Percentiles rank a stretch among this genome's conserved stretches.
Conservation (phyloP, 2,888 invertebrate species). For the Tyria jacobaeae region DNA sequence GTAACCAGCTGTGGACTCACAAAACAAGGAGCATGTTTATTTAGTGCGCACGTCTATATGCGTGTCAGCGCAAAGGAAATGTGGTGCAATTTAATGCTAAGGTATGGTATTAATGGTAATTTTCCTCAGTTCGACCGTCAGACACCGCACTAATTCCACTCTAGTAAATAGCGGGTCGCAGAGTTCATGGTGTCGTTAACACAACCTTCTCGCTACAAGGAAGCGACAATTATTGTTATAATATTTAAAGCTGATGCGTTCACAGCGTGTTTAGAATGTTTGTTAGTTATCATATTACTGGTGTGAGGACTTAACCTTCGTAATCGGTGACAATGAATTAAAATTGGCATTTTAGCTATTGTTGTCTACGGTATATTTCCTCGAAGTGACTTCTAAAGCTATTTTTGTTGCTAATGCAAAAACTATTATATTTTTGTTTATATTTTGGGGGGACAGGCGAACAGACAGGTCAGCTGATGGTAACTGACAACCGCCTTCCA, state of each 20-base stretch:
- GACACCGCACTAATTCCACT: slow-evolving; percentile 53
- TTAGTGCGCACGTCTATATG: slow-evolving; percentile 23
- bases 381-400: background rate
- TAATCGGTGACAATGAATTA: background rate
- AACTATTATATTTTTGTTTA: too few relatives aligned
- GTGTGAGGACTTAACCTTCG: slow-evolving; percentile 11
- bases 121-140: slow-evolving; percentile 33
- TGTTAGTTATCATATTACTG: slow-evolving; percentile 12
- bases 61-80: slow-evolving; percentile 28
- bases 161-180: slow-evolving; percentile 51
- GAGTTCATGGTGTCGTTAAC: slow-evolving; percentile 58
- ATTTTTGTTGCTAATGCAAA: background rate
- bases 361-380: background rate
- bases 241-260: slow-evolving; percentile 25
- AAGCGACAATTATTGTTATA: slow-evolving; percentile 44
- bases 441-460: too few relatives aligned
- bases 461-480: too few relatives aligned
- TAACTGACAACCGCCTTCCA: too few relatives aligned
- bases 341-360: slow-evolving; percentile 2
- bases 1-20: background rate
- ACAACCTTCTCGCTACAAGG: slow-evolving; percentile 55
- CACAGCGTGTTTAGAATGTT: slow-evolving; percentile 13
- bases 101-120: too few relatives aligned
- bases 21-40: slow-evolving; percentile 11
- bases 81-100: slow-evolving; percentile 34